These are phyloP conservation scores for Euphonia xanthogaster DNA, from an alignment of 2,797 vertebrate genomes.

Conservation along the genomic window DNA sequence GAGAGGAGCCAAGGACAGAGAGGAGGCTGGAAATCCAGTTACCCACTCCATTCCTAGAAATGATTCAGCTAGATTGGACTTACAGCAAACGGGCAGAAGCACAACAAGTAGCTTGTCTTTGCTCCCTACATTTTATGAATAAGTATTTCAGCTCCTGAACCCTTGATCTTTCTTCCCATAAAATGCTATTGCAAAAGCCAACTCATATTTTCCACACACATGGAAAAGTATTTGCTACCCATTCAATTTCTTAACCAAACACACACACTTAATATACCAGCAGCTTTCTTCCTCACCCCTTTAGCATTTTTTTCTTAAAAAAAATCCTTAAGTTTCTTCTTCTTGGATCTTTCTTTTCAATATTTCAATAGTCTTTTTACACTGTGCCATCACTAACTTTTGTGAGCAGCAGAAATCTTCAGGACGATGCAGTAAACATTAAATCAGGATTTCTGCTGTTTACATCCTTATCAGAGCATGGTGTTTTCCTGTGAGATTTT, in stretches of 20 bases:
- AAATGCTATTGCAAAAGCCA: conserved; percentile 51
- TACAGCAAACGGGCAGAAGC: conserved; percentile 19
- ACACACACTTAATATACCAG: neutral
- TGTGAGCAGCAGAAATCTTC: neutral
- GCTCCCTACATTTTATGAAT: conserved; percentile 45
- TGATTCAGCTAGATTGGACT: conserved; percentile 49
- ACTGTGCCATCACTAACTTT: neutral
- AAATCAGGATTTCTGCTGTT: neutral
- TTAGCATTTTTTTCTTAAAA: neutral
- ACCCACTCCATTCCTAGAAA: conserved; percentile 63
- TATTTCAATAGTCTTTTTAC: neutral
- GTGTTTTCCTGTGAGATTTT: neutral
- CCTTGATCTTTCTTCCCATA: conserved; percentile 61
- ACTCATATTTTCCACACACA: conserved; percentile 51
- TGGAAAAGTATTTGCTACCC: conserved; percentile 43
- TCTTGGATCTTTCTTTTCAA: neutral
- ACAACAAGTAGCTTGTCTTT: conserved; percentile 59
- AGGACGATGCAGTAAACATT: neutral
- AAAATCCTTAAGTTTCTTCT: neutral
- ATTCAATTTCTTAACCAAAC: conserved; percentile 41
- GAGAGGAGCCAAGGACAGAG: conserved; percentile 5
- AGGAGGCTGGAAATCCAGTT: conserved; percentile 34
- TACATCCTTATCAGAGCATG: neutral
- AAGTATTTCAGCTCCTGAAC: conserved; percentile 57
- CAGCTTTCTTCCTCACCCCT: neutral